Base-by-base conservation (phyloP, 2,888 invertebrate species). In the Polydrusus cervinus region DNA sequence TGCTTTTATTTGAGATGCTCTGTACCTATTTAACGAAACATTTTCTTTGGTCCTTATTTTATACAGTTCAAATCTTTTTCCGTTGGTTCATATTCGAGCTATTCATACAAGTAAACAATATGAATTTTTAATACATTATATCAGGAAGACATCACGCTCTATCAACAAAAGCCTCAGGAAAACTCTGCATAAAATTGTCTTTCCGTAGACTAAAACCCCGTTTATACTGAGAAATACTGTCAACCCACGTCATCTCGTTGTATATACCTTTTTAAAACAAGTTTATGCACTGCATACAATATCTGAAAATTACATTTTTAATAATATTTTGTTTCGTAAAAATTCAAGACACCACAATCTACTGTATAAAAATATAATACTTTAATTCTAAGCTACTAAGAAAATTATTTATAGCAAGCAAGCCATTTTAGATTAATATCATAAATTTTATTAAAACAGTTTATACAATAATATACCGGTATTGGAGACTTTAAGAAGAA, bases 41-140 rank as follows among this genome's bases (percentile, higher is more conserved):
- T 51, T 18, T 25, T 51, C 14, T n/a, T 3, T 5, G 14, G 8
- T 57, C 30, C 30, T 43, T 34, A 30, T 1, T 51, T 61, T 72
- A 34, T 45, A 25, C 18, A 25, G 18, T 40, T 49, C 20, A 18
- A 67, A 67, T 67, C 60, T 67, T 16, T 18, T 55, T 45, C 34
- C 38, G 60, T 34, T 61, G 49, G 34, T 38, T 47, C 70, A 40
- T 61, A 72, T 72, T 66, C 47, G 20, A 67, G 30, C 49, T 45
- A 57, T 43, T 49, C 60, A 45, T 67, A 38, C 72, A 49, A 60
- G 73, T 62, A 73, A 73, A 73, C 73, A 73, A 68, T 73, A 73
- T 73, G 68, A 73, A 68, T 73, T 73, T 73, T 73, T 73, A 73
- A 73, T 73, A 73, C 73, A 51, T 73, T 61, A 43, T 57, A 73